A percentile compares a stretch with the other conserved stretches of the same genome.
phyloP scores from a whole-genome alignment of 2,113 vertebrate species.

The Percina caprodes region DNA sequence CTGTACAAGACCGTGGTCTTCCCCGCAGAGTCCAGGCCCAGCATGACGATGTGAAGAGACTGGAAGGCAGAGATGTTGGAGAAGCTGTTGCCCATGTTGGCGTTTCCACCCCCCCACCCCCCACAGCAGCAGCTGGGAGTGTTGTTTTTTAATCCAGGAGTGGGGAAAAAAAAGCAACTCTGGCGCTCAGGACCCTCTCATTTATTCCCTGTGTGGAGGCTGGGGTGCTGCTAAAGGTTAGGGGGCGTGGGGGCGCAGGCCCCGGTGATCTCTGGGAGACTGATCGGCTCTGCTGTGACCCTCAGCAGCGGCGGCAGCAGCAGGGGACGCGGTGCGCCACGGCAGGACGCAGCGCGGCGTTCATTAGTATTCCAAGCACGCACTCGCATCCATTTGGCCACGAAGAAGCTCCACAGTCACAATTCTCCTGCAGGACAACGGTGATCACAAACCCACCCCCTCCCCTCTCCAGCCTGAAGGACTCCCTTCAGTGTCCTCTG shows the following conservation, averaged over 20 bases:
- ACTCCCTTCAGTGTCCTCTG: too few relatives aligned
- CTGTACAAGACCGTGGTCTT: slow-evolving; percentile 97
- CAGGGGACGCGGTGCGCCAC: slow-evolving; percentile 43
- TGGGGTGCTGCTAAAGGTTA: not conserved
- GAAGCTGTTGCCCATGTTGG: slow-evolving; percentile 94
- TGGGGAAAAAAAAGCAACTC: not conserved
- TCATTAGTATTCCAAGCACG: slow-evolving; percentile 73
- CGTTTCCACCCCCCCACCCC: too few relatives aligned
- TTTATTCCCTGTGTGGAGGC: not conserved
- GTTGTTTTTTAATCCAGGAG: not conserved
- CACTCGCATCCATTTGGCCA: slow-evolving; percentile 53
- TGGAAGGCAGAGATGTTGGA: slow-evolving; percentile 97
- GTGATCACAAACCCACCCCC: not conserved
- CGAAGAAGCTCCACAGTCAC: slow-evolving; percentile 4
- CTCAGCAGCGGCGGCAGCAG: slow-evolving; percentile 49
- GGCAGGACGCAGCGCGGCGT: slow-evolving; percentile 56
- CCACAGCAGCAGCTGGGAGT: not conserved
- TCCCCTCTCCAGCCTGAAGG: too few relatives aligned
- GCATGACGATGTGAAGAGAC: slow-evolving; percentile 97
- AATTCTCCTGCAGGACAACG: not conserved
- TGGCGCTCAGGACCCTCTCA: not conserved
- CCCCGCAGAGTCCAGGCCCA: slow-evolving; percentile 96
- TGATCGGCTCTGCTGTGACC: slow-evolving; percentile 45
- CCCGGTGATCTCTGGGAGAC: slow-evolving; percentile 31
- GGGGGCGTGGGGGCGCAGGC: not conserved